Evolutionary conservation across 2,888 invertebrate genomes (phyloP).

Genomic region (Hypena proboscidalis): DNA sequence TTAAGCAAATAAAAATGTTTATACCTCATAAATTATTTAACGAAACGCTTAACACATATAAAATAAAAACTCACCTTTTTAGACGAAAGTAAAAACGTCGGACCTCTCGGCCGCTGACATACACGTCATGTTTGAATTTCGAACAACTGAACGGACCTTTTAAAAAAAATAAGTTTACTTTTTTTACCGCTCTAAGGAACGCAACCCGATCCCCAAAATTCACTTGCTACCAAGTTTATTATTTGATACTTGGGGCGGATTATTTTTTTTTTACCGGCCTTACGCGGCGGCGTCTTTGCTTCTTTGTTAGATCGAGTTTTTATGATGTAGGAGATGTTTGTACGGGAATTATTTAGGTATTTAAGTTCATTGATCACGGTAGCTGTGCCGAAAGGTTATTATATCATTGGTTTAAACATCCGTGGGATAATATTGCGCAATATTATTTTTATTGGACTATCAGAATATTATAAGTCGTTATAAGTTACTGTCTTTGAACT

Average conservation of each 20-base stretch:
- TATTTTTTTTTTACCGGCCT: slow-evolving; percentile 68
- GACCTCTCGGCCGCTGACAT: slow-evolving; percentile 73
- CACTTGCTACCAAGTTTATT: slow-evolving; percentile 85
- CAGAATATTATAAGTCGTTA: too few relatives aligned
- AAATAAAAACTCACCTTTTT: slow-evolving; percentile 26
- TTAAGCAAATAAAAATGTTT: slow-evolving; percentile 23
- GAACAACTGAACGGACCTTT: slow-evolving; percentile 64
- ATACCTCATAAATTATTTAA: slow-evolving; percentile 29
- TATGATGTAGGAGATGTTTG: slow-evolving; percentile 67
- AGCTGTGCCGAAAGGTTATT: slow-evolving; percentile 5
- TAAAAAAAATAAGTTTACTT: slow-evolving; percentile 56
- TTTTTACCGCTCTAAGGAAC: slow-evolving; percentile 62
- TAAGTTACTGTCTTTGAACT: too few relatives aligned
- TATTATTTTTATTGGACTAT: too few relatives aligned
- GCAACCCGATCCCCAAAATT: slow-evolving; percentile 83
- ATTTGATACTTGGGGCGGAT: slow-evolving; percentile 80
- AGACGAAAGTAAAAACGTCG: slow-evolving; percentile 67
- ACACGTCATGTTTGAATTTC: slow-evolving; percentile 77
- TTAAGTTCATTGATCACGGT: slow-evolving; percentile 48
- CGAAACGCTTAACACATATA: slow-evolving; percentile 26
- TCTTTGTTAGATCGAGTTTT: slow-evolving; percentile 64
- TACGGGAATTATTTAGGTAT: slow-evolving; percentile 54
- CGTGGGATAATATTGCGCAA: not conserved
- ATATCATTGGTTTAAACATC: not conserved
- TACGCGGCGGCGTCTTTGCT: slow-evolving; percentile 74